phyloP scores from a whole-genome alignment of 2,113 vertebrate species.

The Acanthochromis polyacanthus region DNA sequence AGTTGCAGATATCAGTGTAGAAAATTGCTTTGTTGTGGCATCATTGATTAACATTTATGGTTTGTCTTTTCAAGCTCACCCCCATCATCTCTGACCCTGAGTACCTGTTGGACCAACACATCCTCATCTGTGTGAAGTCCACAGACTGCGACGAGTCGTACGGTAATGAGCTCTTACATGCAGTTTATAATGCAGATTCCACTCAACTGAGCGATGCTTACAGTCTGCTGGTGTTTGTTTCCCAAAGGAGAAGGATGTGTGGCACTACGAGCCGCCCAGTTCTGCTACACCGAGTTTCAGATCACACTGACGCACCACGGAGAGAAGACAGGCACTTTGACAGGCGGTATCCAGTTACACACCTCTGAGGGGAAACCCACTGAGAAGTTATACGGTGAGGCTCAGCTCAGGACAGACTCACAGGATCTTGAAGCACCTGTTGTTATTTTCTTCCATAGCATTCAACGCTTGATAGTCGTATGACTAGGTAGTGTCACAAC shows the following conservation, averaged over 20 bases:
- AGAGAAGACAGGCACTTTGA: conserved; percentile 91
- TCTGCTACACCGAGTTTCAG: conserved; percentile 87
- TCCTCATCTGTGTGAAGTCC: conserved; percentile 96
- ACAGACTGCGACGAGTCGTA: conserved; percentile 96
- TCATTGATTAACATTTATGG: not conserved
- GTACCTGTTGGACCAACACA: conserved; percentile 97
- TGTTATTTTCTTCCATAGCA: no score
- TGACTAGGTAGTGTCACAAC: no score
- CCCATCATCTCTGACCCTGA: conserved; percentile 98
- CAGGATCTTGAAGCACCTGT: not conserved
- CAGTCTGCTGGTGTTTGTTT: conserved; percentile 10
- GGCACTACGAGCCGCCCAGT: conserved; percentile 90
- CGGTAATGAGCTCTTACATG: conserved; percentile 80
- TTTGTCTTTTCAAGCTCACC: conserved; percentile 86
- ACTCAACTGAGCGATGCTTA: not conserved
- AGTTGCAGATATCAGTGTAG: not conserved
- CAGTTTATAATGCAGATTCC: not conserved
- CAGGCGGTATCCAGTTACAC: conserved; percentile 91
- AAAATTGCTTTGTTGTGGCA: not conserved
- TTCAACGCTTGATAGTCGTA: no score
- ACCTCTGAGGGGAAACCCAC: conserved; percentile 93
- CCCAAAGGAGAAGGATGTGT: conserved; percentile 93
- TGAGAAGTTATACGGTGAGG: conserved; percentile 95
- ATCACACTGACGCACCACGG: conserved; percentile 94
- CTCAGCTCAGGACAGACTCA: not conserved